Base-by-base conservation (phyloP, 2,113 vertebrate species). In the Myotis brandtii region DNA sequence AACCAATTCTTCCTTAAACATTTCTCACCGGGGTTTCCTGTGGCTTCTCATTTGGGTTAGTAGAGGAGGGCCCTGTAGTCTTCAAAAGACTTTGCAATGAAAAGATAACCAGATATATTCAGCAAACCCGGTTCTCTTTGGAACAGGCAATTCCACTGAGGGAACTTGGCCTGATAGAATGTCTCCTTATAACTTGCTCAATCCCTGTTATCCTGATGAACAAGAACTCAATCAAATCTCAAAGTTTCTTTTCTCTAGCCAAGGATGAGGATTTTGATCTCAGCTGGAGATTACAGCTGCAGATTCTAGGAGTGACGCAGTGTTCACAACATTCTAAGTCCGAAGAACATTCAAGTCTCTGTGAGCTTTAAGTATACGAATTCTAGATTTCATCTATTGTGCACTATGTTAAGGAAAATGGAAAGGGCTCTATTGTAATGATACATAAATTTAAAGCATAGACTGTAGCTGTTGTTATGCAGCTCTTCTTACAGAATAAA, bases 331-430 rank as follows among this genome's bases (percentile, higher is more conserved):
- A 92, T 95, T 85, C 88, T 75, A 50, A 93, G 62, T 84, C 79
- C 89, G 91, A 95, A 80, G 77, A 83, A 88, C 81, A 48, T 85
- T 72, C 52, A 67, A 59, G 52, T 21, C 32, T 82, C 50, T 52
- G 59, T 64, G 62, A 97, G 62, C 92, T 95, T 97, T 76, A 96
- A 95, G 84, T 37, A 25, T 25, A 87, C 14, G 10, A 66, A 40
- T 64, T 56, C 25, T 34, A 54, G 77, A 83, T 50, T 87, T 91
- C 73, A 87, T 27, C 52, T 27, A 18, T 73, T 27, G 46, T 40
- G 70, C 2, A 75, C 9, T 30, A 16, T n/a, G 48, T 30, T 82
- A 75, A 90, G 59, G 32, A 86, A 40, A 86, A 90, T 23, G 27
- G 37, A 52, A 86, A 92, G 37, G 50, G 21, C 48, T 66, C 34